Conservation (phyloP, 2,888 invertebrate species). For the Gymnoscelis rufifasciata region DNA sequence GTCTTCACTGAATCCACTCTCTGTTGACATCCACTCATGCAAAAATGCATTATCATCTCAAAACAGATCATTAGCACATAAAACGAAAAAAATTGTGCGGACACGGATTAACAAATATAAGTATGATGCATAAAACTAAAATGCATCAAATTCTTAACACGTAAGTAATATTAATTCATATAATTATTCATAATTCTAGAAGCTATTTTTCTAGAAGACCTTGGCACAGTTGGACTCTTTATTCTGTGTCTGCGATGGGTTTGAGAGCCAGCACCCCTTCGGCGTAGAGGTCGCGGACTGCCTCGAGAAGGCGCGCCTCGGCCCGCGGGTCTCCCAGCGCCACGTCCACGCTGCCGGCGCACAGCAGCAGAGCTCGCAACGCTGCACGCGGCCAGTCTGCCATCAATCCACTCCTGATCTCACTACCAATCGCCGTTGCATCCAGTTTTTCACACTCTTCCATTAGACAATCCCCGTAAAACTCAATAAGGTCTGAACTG, state of each 20-base stretch:
- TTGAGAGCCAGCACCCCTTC: slow-evolving; percentile 82
- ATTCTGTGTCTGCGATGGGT: slow-evolving; percentile 60
- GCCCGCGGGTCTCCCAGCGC: slow-evolving; percentile 87
- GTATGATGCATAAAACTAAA: background rate
- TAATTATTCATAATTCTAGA: background rate
- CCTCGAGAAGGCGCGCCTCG: slow-evolving; percentile 85
- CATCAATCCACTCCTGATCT: slow-evolving; percentile 69
- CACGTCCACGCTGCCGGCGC: slow-evolving; percentile 89
- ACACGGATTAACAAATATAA: background rate
- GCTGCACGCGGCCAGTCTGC: slow-evolving; percentile 84
- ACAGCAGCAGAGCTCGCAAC: slow-evolving; percentile 85
- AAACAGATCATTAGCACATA: background rate
- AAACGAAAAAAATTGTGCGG: slow-evolving; percentile 13
- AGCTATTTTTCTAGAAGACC: background rate
- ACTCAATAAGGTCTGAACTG: slow-evolving; percentile 82
- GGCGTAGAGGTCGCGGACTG: slow-evolving; percentile 84
- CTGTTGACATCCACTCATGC: slow-evolving; percentile 36
- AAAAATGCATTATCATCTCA: slow-evolving; percentile 28
- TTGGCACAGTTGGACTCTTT: slow-evolving; percentile 48
- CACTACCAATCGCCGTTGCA: slow-evolving; percentile 78
- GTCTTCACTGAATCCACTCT: slow-evolving; percentile 39
- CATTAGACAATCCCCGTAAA: slow-evolving; percentile 83
- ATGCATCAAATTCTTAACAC: background rate
- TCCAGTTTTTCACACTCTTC: slow-evolving; percentile 80
- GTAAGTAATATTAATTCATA: background rate